These are phyloP conservation scores for Operophtera brumata DNA, from an alignment of 2,888 invertebrate species.

Conservation along the genomic window DNA sequence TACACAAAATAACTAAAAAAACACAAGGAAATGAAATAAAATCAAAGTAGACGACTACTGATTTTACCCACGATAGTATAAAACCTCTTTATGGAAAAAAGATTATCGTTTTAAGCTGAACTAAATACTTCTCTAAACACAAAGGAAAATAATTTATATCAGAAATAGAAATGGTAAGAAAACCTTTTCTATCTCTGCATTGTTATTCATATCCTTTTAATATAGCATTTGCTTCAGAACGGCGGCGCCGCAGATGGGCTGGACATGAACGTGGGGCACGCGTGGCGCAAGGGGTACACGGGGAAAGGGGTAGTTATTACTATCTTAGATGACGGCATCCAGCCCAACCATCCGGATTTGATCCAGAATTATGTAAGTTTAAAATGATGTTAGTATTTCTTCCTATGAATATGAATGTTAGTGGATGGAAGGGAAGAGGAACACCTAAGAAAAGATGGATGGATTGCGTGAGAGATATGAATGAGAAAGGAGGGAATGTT, in stretches of 20 bases:
- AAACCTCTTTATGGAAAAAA: no score
- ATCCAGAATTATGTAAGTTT: constrained; percentile 92
- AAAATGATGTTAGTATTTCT: no score
- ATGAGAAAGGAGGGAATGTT: no score
- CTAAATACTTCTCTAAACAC: not conserved
- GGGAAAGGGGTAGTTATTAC: constrained; percentile 98
- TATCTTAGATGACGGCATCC: constrained; percentile 98
- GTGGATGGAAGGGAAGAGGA: no score
- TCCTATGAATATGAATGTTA: no score
- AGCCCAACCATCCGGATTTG: constrained; percentile 96
- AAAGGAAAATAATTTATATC: constrained; percentile 9
- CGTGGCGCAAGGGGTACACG: constrained; percentile 97
- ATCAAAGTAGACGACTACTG: no score
- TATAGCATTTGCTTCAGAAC: constrained; percentile 81
- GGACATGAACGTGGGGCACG: constrained; percentile 97
- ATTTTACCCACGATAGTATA: no score
- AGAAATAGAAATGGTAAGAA: not conserved
- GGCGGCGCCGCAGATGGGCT: constrained; percentile 95
- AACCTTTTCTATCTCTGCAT: not conserved
- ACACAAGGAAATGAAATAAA: no score
- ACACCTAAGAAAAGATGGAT: no score
- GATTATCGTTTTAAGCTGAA: no score
- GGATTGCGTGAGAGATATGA: no score
- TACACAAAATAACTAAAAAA: no score
- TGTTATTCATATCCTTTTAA: constrained; percentile 8